A percentile compares a stretch with the other conserved stretches of the same genome.
Conservation (phyloP, 2,113 vertebrate genomes). For the Pachyramphus minor region DNA sequence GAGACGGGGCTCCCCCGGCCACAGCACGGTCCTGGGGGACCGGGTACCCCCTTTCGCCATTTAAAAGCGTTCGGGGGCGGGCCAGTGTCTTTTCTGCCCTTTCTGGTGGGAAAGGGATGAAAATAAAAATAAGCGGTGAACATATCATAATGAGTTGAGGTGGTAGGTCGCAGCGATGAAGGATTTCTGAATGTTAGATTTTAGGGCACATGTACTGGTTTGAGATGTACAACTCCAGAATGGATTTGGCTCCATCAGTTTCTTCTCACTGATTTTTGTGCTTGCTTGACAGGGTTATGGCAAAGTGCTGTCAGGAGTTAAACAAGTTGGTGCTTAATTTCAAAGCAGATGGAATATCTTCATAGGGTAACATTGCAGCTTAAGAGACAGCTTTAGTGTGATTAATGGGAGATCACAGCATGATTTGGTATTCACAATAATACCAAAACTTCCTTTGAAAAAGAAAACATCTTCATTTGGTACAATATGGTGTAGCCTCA, state of each 20-base stretch:
- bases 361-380: neutral
- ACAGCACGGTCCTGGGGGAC: neutral
- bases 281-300: neutral
- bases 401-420: neutral
- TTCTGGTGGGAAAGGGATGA: neutral
- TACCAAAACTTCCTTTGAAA: neutral
- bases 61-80: neutral
- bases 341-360: neutral
- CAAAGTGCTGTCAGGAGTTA: neutral
- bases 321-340: neutral
- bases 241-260: rapidly evolving
- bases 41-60: rapidly evolving
- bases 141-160: neutral
- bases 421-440: neutral
- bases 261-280: neutral
- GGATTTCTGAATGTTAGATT: neutral
- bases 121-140: neutral
- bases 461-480: neutral
- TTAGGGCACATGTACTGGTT: neutral
- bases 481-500: neutral
- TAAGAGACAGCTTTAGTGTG: neutral
- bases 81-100: neutral
- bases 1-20: neutral
- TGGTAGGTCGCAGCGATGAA: neutral
- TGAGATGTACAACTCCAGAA: neutral